Base-by-base conservation (phyloP, 2,797 vertebrate species). In the Halcyon chelicuti region DNA sequence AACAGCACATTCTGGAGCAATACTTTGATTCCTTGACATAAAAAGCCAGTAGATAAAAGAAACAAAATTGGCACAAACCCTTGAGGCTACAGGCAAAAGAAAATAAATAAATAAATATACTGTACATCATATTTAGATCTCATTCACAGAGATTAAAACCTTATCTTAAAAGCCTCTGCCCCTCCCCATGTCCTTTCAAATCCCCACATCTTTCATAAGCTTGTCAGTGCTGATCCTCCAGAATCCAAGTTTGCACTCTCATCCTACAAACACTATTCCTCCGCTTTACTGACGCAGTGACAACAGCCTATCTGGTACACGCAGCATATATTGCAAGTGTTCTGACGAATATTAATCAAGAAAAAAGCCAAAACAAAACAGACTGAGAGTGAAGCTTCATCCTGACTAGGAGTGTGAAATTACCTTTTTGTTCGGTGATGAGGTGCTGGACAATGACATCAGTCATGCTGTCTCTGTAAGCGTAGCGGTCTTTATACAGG, bases 401-500 rank as follows among this genome's bases (percentile, higher is more conserved):
- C 29, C n/a, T 82, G 35, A n/a, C 8, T 28, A 19, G 25, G 65
- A 29, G 60, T 13, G 31, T n/a, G 62, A 51, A 51, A 16, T 71
- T 94, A 99, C 99, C 99, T 98, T 99, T 99, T 68, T 99, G 99
- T 54, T 99, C 99, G 0, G 99, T 99, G 98, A 99, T 99, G 95
- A 99, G 99, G 84, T 99, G 99, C 86, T 99, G 99, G 49, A 99
- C 99, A 29, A 99, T 99, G 52, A 99, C 99, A 15, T 99, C 99
- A 0, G 99, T 99, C 99, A 99, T 99, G 97, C 97, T 99, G 97
- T 99, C 99, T 93, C 99, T 98, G 93, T 99, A 99, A 71, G 99
- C 99, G 0, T 99, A 99, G 86, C 99, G 98, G 96, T 99, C 99
- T 84, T 99, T 99, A 76, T 99, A 99, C 33, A 99, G 99, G 67